Evolutionary conservation across 1,140 invertebrate genomes (phyloP), one percentile per base, ranked within the genome.

Genomic region (Steinernema feltiae): DNA sequence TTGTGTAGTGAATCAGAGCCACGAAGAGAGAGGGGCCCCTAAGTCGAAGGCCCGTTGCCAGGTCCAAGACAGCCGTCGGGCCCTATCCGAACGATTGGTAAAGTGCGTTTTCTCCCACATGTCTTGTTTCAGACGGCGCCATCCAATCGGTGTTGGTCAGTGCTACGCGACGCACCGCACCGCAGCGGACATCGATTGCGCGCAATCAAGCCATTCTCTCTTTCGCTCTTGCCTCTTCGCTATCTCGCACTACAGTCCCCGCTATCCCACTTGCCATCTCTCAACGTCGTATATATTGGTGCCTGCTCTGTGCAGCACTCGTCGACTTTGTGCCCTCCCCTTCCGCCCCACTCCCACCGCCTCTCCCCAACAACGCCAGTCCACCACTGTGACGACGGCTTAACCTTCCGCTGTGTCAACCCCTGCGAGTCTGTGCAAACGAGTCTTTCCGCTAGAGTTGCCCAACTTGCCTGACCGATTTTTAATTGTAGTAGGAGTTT

Each of bases 151-250:
- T 46, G 41, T 46, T n/a, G 41, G 41, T 46, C 41, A 46, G 41
- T 46, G 53, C 53, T 27, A 12, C 12, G 53, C 53, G 12, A 63
- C 12, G 12, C 12, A 63, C 53, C 53, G 53, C 53, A 17, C 24
- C 53, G 53, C 53, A 63, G 3, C 41, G n/a, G 41, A n/a, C 53
- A 63, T 63, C 53, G 53, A 63, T 63, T 27, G 53, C 53, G 53
- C 53, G 53, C 53, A 3, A 3, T 27, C 15, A 63, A 63, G 53
- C 53, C 53, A 21, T 27, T 63, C 24, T 46, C 41, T 46, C 41
- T 46, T n/a, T 63, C 12, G 53, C 53, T 12, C 53, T 63, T 27
- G 53, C 53, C 53, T 15, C 24, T 3, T 27, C 53, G 53, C 24
- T 63, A 63, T 63, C 24, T 63, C 53, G 12, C 53, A 63, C 53